Evolutionary conservation across 2,113 vertebrate species (phyloP).

Genomic region (Dasyurus viverrinus): DNA sequence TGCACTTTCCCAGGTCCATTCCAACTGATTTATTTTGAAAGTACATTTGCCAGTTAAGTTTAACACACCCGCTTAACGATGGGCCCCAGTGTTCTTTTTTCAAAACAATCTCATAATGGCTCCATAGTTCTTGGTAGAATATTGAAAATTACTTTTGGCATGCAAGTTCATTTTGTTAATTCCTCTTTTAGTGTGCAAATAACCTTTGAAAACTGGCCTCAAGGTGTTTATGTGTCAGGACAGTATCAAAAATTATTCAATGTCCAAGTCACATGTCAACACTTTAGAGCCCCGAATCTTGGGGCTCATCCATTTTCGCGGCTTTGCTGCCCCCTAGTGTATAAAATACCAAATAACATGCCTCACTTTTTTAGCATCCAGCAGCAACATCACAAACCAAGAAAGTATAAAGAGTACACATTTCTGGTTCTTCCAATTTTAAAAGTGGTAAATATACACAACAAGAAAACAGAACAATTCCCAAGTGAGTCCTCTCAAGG

Average conservation of each 20-base stretch:
- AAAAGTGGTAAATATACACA: slow-evolving; percentile 19
- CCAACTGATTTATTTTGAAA: slow-evolving; percentile 38
- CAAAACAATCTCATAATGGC: slow-evolving; percentile 53
- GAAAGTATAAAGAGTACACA: neutral
- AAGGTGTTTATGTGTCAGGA: slow-evolving; percentile 87
- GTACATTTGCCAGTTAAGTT: slow-evolving; percentile 20
- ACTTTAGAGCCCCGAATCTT: slow-evolving; percentile 3
- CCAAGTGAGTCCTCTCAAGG: neutral
- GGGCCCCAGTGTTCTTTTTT: slow-evolving; percentile 19
- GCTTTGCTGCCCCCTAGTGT: slow-evolving; percentile 95
- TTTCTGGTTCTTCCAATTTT: neutral
- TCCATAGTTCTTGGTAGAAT: slow-evolving; percentile 74
- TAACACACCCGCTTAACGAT: neutral
- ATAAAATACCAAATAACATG: neutral
- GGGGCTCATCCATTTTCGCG: slow-evolving; percentile 69
- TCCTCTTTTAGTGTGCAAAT: slow-evolving; percentile 86
- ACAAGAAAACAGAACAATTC: slow-evolving; percentile 10
- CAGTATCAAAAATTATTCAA: slow-evolving; percentile 81
- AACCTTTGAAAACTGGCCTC: slow-evolving; percentile 81
- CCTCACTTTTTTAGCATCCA: neutral
- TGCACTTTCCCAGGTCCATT: slow-evolving; percentile 28
- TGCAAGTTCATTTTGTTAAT: slow-evolving; percentile 83
- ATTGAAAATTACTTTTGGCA: slow-evolving; percentile 86
- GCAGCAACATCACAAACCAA: neutral
- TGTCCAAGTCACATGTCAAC: slow-evolving; percentile 77